These are phyloP conservation scores for Coilia nasus DNA, from an alignment of 2,797 vertebrate species.

Conservation along the genomic window DNA sequence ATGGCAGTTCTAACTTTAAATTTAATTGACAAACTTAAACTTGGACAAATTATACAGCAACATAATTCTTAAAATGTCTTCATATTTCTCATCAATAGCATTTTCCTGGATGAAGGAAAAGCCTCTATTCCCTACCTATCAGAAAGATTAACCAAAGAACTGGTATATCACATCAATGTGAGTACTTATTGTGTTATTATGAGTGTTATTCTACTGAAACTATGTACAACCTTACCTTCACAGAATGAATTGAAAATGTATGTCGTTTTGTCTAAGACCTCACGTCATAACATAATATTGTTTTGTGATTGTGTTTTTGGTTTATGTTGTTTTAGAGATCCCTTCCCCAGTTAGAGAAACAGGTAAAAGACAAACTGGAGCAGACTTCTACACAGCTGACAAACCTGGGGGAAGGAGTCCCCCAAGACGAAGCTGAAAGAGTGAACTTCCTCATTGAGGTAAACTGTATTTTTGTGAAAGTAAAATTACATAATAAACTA, in stretches of 20 bases:
- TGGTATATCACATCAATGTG: slow-evolving; percentile 76
- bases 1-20: too few relatives aligned
- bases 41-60: not conserved
- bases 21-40: not conserved
- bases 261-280: too few relatives aligned
- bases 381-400: slow-evolving; percentile 35
- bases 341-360: slow-evolving; percentile 49
- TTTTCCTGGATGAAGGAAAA: slow-evolving; percentile 63
- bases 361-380: slow-evolving; percentile 45
- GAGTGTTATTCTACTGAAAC: not conserved
- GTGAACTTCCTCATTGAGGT: slow-evolving; percentile 50
- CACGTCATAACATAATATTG: not conserved
- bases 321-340: slow-evolving; percentile 32
- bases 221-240: too few relatives aligned
- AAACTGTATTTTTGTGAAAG: not conserved
- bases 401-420: slow-evolving; percentile 50
- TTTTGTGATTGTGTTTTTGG: not conserved
- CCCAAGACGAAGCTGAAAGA: slow-evolving; percentile 35
- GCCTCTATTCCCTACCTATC: slow-evolving; percentile 74
- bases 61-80: not conserved
- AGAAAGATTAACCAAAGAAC: slow-evolving; percentile 72
- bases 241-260: not conserved
- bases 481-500: too few relatives aligned
- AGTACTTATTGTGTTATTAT: slow-evolving; percentile 45
- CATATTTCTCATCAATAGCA: not conserved